Conservation (phyloP, 2,113 vertebrate genomes). For the Semnornis frantzii region DNA sequence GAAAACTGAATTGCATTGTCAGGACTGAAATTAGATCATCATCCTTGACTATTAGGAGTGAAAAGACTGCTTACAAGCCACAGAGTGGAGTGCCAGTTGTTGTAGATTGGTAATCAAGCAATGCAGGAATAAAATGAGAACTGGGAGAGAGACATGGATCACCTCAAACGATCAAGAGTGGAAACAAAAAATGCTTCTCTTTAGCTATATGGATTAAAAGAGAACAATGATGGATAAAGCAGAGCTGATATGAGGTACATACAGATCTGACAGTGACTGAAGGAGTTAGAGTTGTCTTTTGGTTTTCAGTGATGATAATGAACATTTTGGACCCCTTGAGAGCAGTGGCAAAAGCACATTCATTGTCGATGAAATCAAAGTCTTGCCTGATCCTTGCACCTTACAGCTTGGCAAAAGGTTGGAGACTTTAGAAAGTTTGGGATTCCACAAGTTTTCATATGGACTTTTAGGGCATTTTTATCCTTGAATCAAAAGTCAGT, state of each 20-base stretch:
- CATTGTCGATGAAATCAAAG: neutral
- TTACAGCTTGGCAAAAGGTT: neutral
- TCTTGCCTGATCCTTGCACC: neutral
- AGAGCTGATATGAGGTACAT: neutral
- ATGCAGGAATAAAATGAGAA: neutral
- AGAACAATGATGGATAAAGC: neutral
- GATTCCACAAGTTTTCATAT: neutral
- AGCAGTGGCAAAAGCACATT: neutral
- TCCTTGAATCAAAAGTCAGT: neutral
- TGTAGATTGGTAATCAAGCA: neutral
- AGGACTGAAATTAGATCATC: neutral
- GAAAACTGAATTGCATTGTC: neutral
- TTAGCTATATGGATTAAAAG: neutral
- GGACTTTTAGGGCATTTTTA: neutral
- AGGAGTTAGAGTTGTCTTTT: neutral
- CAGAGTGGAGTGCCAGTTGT: neutral
- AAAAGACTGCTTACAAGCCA: neutral
- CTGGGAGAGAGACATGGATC: neutral
- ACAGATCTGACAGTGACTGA: neutral
- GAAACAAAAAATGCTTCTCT: neutral
- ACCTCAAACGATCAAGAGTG: neutral
- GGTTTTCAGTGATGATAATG: neutral
- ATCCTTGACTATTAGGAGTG: neutral
- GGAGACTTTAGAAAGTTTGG: neutral
- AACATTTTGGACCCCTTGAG: neutral